Percentiles rank a stretch among this genome's conserved stretches.
These are phyloP conservation scores for Brachionus manjavacas DNA, from an alignment of 1,140 invertebrate genomes.

Conservation along the genomic window DNA sequence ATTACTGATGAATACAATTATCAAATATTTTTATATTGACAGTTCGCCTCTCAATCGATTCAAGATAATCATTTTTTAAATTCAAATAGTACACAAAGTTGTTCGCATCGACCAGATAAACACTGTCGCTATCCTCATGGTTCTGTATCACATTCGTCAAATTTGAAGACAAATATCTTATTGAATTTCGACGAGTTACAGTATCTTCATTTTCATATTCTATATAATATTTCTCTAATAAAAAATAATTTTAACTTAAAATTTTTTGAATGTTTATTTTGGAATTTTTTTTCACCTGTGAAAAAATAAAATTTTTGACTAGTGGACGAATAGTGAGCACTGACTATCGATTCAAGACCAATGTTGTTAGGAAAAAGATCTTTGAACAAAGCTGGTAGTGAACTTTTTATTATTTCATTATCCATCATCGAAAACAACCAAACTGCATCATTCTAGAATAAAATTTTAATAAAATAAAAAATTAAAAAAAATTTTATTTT, in stretches of 20 bases:
- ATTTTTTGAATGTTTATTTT: too few species aligned
- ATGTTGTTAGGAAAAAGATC: constrained; percentile 7
- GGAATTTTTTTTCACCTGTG: not conserved
- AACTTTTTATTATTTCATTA: not conserved
- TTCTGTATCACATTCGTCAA: constrained; percentile 5
- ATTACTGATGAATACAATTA: constrained; percentile 12
- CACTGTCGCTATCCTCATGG: not conserved
- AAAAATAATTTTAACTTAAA: not conserved
- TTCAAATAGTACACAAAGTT: constrained; percentile 34
- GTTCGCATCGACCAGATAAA: constrained; percentile 6
- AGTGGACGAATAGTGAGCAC: not conserved
- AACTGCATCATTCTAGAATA: not conserved
- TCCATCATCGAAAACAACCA: constrained; percentile 7
- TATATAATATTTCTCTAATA: constrained; percentile 1
- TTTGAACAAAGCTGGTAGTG: not conserved
- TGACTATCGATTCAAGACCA: not conserved
- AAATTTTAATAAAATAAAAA: not conserved
- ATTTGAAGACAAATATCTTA: constrained; percentile 1
- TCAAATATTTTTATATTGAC: constrained; percentile 12
- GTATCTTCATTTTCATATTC: constrained; percentile 38
- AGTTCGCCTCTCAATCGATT: constrained; percentile 18
- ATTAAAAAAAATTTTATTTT: not conserved
- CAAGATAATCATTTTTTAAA: constrained; percentile 32
- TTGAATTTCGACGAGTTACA: not conserved
- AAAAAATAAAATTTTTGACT: constrained; percentile 34